Percentiles rank a stretch among this genome's conserved stretches.
These are phyloP conservation scores for Takifugu flavidus DNA, from an alignment of 2,113 vertebrate species.

Conservation along the genomic window DNA sequence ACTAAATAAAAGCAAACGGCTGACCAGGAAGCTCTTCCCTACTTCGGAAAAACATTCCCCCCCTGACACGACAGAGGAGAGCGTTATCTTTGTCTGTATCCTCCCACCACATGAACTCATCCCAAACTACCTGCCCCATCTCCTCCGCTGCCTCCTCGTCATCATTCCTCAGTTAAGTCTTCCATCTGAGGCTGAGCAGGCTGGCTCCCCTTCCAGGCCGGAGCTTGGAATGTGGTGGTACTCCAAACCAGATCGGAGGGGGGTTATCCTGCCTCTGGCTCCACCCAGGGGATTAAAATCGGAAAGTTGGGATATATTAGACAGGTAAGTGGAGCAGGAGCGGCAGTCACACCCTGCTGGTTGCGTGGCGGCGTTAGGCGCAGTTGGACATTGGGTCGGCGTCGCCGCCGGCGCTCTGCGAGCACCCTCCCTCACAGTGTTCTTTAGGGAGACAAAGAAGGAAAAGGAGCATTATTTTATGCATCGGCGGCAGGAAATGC, in stretches of 20 bases:
- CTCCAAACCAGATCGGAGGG: conserved; percentile 71
- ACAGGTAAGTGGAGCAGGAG: conserved; percentile 52
- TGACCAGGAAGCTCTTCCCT: conserved; percentile 62
- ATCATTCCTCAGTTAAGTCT: conserved; percentile 28
- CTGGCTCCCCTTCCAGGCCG: conserved; percentile 72
- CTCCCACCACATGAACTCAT: conserved; percentile 23
- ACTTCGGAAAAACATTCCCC: conserved; percentile 18
- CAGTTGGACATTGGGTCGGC: conserved; percentile 65
- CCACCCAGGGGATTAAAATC: conserved; percentile 67
- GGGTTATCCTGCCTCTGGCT: conserved; percentile 59
- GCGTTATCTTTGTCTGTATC: conserved; percentile 19
- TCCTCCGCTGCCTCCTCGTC: conserved; percentile 26
- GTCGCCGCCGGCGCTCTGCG: conserved; percentile 54
- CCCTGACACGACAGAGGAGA: conserved; percentile 44
- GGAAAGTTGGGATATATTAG: conserved; percentile 62
- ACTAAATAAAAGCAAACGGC: conserved; percentile 40
- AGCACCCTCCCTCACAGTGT: conserved; percentile 67
- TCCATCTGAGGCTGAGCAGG: conserved; percentile 63
- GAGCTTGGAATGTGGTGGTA: conserved; percentile 67
- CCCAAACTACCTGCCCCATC: conserved; percentile 36
- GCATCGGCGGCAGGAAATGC: background rate
- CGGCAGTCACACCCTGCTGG: conserved; percentile 73
- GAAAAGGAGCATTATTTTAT: background rate
- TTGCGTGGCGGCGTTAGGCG: conserved; percentile 71
- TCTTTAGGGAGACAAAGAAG: conserved; percentile 48